Conservation (phyloP, 1,140 invertebrate species). For the Zaprionus capensis region DNA sequence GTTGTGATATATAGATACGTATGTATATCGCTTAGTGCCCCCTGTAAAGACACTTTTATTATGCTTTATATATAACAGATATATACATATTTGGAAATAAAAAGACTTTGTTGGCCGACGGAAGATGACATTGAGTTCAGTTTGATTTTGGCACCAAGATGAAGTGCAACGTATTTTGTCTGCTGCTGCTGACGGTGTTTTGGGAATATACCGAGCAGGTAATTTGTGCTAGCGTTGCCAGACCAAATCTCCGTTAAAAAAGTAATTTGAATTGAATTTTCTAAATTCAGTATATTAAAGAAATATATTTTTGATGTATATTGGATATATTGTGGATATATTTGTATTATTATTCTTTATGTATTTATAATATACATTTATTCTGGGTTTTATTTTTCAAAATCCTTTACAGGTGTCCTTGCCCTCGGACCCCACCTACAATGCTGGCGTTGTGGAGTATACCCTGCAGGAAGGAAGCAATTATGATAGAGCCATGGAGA, state of each 20-base stretch:
- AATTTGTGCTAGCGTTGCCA: background rate
- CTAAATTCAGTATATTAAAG: background rate
- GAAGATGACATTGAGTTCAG: background rate
- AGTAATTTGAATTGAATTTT: background rate
- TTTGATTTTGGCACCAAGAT: constrained; percentile 17
- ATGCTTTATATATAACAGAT: background rate
- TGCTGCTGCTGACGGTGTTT: constrained; percentile 7
- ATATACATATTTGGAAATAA: background rate
- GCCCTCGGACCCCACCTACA: constrained; percentile 84
- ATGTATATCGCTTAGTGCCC: background rate
- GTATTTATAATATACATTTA: background rate
- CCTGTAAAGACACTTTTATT: background rate
- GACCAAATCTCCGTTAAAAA: background rate
- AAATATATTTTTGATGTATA: no score
- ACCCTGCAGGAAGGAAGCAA: background rate
- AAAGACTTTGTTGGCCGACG: constrained; percentile 14
- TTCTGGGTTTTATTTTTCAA: background rate
- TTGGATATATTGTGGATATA: no score
- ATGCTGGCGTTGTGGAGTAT: constrained; percentile 86
- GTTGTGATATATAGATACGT: background rate
- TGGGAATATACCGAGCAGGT: constrained; percentile 20
- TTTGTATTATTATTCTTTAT: background rate
- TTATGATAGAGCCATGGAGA: background rate
- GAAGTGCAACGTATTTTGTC: background rate
- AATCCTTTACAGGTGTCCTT: constrained; percentile 78